phyloP scores from a whole-genome alignment of 2,797 vertebrate species.

The Holocentrus rufus region DNA sequence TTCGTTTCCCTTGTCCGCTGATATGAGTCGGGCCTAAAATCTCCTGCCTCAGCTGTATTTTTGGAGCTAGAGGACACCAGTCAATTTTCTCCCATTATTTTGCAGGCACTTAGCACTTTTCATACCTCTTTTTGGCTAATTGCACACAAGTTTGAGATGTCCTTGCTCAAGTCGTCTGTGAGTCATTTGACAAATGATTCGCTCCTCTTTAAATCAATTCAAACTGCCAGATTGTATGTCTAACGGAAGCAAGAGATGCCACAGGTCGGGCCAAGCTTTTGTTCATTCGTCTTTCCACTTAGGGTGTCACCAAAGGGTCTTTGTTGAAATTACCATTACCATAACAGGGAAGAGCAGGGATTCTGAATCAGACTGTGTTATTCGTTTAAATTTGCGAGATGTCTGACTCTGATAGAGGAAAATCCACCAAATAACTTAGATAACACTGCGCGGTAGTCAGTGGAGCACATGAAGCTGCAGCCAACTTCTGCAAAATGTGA shows the following conservation, averaged over 20 bases:
- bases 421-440: neutral
- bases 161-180: slow-evolving; percentile 33
- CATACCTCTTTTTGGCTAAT: neutral
- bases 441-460: too few species aligned
- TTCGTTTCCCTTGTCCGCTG: slow-evolving; percentile 4
- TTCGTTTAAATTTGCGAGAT: neutral
- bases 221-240: slow-evolving; percentile 65
- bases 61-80: neutral
- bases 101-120: too few species aligned
- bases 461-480: too few species aligned
- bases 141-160: slow-evolving; percentile 22
- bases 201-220: slow-evolving; percentile 76
- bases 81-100: neutral
- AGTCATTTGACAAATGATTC: slow-evolving; percentile 69
- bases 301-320: slow-evolving; percentile 1
- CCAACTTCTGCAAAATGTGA: neutral
- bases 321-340: slow-evolving; percentile 7
- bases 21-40: slow-evolving; percentile 15
- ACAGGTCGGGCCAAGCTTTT: slow-evolving; percentile 59
- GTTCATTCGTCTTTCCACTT: slow-evolving; percentile 54
- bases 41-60: slow-evolving; percentile 16
- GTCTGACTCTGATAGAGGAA: neutral
- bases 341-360: neutral
- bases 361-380: neutral
- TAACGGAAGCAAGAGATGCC: slow-evolving; percentile 68